These are phyloP conservation scores for Dipus sagitta DNA, from an alignment of 2,797 vertebrate species.

Conservation along the genomic window DNA sequence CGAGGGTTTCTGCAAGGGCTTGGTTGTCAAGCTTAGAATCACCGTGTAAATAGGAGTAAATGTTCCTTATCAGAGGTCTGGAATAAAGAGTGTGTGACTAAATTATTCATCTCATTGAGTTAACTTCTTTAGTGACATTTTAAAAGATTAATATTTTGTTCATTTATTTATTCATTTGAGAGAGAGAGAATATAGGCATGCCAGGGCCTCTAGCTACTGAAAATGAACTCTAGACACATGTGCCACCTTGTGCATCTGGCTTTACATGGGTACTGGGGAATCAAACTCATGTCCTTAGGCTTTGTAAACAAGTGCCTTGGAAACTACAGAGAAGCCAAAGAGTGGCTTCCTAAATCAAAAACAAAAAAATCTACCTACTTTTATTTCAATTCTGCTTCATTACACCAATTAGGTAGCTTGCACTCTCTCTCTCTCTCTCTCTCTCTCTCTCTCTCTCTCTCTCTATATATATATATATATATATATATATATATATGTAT, in stretches of 20 bases:
- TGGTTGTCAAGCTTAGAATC: slow-evolving; percentile 71
- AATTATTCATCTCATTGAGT: slow-evolving; percentile 58
- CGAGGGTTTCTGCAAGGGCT: slow-evolving; percentile 61
- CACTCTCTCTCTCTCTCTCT: too few relatives aligned
- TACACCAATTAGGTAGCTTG: too few relatives aligned
- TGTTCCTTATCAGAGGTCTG: slow-evolving; percentile 12
- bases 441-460: too few relatives aligned
- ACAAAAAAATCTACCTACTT: background rate
- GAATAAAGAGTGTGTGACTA: slow-evolving; percentile 66
- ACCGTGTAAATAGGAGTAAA: slow-evolving; percentile 61
- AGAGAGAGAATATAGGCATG: too few relatives aligned
- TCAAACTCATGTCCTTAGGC: too few relatives aligned
- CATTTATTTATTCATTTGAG: too few relatives aligned
- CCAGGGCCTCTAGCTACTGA: too few relatives aligned
- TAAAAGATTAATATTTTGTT: background rate
- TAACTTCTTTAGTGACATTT: slow-evolving; percentile 70
- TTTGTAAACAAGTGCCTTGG: background rate
- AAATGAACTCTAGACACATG: too few relatives aligned
- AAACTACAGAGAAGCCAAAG: background rate
- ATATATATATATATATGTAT: background rate
- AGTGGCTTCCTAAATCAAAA: slow-evolving; percentile 36
- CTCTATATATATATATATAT: background rate
- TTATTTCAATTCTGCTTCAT: slow-evolving; percentile 25
- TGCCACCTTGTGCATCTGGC: too few relatives aligned
- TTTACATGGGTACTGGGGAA: too few relatives aligned